A percentile compares a stretch with the other conserved stretches of the same genome.
Conservation (phyloP, 1,140 invertebrate species). For the Manduca sexta region DNA sequence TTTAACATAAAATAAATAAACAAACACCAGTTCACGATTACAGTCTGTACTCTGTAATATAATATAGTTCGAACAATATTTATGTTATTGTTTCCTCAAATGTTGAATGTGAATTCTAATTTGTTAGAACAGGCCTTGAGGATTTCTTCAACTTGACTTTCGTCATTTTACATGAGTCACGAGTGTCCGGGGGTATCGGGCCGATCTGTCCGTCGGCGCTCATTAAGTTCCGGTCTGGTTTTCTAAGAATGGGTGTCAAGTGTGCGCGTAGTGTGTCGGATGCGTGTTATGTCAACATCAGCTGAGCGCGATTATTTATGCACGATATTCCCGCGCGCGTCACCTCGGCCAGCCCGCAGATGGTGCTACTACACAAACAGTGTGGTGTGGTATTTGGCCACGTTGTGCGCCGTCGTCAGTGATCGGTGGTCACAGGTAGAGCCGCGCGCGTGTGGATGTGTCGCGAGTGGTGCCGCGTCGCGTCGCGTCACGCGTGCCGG, state of each 20-base stretch:
- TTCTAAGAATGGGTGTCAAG: neutral
- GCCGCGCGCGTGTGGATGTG: too few species aligned
- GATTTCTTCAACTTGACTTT: conserved; percentile 67
- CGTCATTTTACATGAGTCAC: conserved; percentile 70
- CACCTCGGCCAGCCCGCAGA: conserved; percentile 10
- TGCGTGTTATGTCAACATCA: conserved; percentile 49
- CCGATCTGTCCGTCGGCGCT: conserved; percentile 31
- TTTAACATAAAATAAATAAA: neutral
- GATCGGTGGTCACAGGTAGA: too few species aligned
- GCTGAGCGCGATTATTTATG: conserved; percentile 42
- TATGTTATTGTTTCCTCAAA: conserved; percentile 46
- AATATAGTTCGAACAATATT: conserved; percentile 29
- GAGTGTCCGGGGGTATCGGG: conserved; percentile 19
- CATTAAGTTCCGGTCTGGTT: conserved; percentile 29
- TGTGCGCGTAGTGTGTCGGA: conserved; percentile 11
- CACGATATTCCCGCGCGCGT: conserved; percentile 41
- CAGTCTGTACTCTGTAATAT: neutral
- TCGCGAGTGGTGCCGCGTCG: neutral
- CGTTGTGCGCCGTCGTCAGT: too few species aligned
- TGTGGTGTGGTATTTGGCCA: too few species aligned
- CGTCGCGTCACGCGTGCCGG: too few species aligned
- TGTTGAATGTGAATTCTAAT: conserved; percentile 15
- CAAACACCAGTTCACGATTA: neutral
- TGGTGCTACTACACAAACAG: too few species aligned
- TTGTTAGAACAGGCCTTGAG: conserved; percentile 36